A percentile compares a stretch with the other conserved stretches of the same genome.
These are phyloP conservation scores for Drosophila paucipuncta DNA, from an alignment of 2,888 invertebrate species.

Conservation along the genomic window DNA sequence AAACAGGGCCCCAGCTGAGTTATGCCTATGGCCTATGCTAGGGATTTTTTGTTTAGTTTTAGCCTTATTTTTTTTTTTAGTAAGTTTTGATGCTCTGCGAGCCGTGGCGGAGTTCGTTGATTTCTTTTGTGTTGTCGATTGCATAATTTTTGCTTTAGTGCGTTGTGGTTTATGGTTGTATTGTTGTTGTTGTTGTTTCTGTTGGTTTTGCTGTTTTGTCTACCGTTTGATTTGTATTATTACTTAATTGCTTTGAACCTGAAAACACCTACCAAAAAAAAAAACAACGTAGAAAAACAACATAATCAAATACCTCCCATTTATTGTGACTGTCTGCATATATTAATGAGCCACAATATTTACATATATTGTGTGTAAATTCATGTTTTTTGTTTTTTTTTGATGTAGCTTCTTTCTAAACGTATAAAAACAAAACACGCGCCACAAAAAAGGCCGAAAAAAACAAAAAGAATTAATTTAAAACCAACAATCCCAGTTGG, in stretches of 20 bases:
- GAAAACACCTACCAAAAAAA: constrained; percentile 51
- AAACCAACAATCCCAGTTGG: constrained; percentile 50
- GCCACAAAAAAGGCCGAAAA: constrained; percentile 22
- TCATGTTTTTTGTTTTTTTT: constrained; percentile 33
- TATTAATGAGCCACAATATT: constrained; percentile 57
- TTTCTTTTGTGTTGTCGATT: constrained; percentile 61
- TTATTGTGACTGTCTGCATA: constrained; percentile 46
- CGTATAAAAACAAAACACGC: constrained; percentile 59
- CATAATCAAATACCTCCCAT: constrained; percentile 35
- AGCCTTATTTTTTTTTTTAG: constrained; percentile 10
- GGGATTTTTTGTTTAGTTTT: constrained; percentile 21
- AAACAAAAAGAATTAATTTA: constrained; percentile 27
- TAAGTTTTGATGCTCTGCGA: constrained; percentile 37
- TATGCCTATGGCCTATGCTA: constrained; percentile 27
- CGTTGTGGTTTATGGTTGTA: constrained; percentile 25
- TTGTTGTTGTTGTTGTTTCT: constrained; percentile 8
- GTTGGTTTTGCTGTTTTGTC: constrained; percentile 42
- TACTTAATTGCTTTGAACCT: constrained; percentile 78
- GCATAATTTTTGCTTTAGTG: constrained; percentile 59
- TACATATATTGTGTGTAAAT: constrained; percentile 63
- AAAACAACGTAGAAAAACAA: constrained; percentile 5
- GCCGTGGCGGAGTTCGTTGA: constrained; percentile 43
- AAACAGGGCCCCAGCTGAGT: constrained; percentile 6
- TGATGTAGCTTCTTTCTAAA: constrained; percentile 8
- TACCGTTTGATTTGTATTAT: constrained; percentile 72